Base-by-base conservation (phyloP, 2,113 vertebrate species). In the Origma solitaria region DNA sequence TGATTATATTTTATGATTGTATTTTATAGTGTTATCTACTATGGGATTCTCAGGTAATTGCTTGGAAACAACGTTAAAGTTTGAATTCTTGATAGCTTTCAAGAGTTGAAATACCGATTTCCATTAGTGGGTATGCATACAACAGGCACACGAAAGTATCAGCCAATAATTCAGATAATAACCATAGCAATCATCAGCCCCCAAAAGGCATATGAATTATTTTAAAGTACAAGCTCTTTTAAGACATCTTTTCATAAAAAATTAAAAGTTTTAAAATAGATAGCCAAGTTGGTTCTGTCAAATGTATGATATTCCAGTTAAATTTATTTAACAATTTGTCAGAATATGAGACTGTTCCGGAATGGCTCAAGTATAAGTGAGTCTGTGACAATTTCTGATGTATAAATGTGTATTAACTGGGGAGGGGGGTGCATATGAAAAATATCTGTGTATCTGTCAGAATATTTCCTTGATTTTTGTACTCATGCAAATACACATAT, bases 81-180 rank as follows among this genome's bases (percentile, higher is more conserved):
- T 88, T 85, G 68, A 23, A 50, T 64, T 91, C 40, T 64, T 83
- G 24, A 71, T 82, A 51, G 11, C 28, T 85, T 93, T 90, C 49
- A 88, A 72, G 9, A 60, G 25, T 69, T 78, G 35, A 88, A 86
- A 85, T 62, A 79, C 38, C 0, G 0, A 68, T 86, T 93, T 85
- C n/a, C 19, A 42, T 79, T 82, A 71, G 4, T 57, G 38, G 79
- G 11, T 30, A 58, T 0, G 0, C 8, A 71, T 35, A n/a, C 6
- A 82, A 14, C 25, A 82, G 35, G 57, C 21, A 50, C 5, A 8
- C 22, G 30, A 49, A 79, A 90, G 76, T 79, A 58, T 42, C 79
- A 62, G 24, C 20, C n/a, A 79, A 15, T 82, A 85, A 75, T 79
- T 90, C 40, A 71, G 8, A 60, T 70, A 75, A 78, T 56, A 33